Evolutionary conservation across 2,888 invertebrate species (phyloP), one percentile per base, ranked within the genome.

Genomic region (Poecilobothrus nobilitatus): DNA sequence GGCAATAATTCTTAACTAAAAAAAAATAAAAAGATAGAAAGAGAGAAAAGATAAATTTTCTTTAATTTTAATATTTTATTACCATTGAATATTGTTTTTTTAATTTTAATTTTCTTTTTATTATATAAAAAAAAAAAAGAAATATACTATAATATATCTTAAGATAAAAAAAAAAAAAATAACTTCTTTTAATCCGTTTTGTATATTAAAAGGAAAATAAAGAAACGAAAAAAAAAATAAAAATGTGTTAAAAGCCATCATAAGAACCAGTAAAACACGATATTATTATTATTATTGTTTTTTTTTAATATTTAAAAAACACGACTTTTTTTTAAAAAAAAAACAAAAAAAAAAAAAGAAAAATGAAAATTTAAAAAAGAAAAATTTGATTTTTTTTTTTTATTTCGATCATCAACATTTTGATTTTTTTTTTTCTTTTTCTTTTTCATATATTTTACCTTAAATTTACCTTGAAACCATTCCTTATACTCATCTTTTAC

Each of bases 211-310:
- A 27, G 5, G 5, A 27, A 27, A 27, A 27, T 4, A 27, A 27
- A 27, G 5, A 27, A 27, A 27, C 2, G 5, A 27, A 27, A 27
- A 27, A 27, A 27, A 27, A 27, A 2, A 53, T 1, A 12, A 18
- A 53, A 12, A 18, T n/a, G 53, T 53, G 15, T 18, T 53, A 53
- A 53, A 53, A n/a, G 53, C 53, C 18, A n/a, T 53, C 9, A 53
- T 53, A 53, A 53, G 9, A 53, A 53, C 53, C 53, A 53, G 53
- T 53, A 53, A 53, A 53, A 53, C 53, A 53, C 53, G 53, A 53
- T 53, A 53, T 53, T 53, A 6, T 53, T 15, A 18, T 41, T 41
- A 27, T 4, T 27, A 4, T 27, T 27, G 27, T 27, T 27, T 27
- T 27, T 27, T 27, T 27, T 27, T 27, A 4, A 27, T 27, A 27